Conservation (phyloP, 2,113 vertebrate genomes). For the Myiopsitta monachus region DNA sequence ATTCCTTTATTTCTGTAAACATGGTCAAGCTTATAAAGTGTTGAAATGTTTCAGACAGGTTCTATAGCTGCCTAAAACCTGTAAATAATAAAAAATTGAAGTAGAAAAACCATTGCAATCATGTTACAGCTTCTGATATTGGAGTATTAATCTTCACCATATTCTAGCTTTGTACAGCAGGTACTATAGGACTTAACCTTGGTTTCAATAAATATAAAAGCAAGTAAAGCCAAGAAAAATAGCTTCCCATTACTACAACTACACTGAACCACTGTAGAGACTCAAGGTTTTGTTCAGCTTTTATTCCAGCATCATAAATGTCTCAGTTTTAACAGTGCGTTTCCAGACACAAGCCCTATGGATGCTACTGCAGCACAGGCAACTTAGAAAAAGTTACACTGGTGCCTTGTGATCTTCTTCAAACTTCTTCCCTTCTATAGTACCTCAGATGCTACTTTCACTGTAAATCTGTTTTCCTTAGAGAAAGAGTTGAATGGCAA, state of each 20-base stretch:
- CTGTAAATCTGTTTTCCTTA: not conserved
- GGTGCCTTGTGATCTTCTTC: not conserved
- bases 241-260: not conserved
- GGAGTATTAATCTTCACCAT: not conserved
- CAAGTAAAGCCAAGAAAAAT: not conserved
- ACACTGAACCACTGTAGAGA: not conserved
- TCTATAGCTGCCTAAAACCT: not conserved
- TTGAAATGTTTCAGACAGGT: not conserved
- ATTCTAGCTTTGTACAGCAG: not conserved
- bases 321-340: not conserved
- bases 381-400: not conserved
- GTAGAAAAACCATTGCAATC: not conserved
- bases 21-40: not conserved
- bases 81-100: not conserved
- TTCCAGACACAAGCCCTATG: not conserved
- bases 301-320: not conserved
- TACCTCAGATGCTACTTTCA: not conserved
- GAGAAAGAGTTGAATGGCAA: not conserved
- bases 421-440: not conserved
- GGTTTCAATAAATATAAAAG: not conserved
- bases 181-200: not conserved
- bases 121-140: not conserved
- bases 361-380: not conserved
- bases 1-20: not conserved
- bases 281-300: not conserved